Evolutionary conservation across 1,140 invertebrate species (phyloP).

Genomic region (Cyrtorhinus lividipennis): DNA sequence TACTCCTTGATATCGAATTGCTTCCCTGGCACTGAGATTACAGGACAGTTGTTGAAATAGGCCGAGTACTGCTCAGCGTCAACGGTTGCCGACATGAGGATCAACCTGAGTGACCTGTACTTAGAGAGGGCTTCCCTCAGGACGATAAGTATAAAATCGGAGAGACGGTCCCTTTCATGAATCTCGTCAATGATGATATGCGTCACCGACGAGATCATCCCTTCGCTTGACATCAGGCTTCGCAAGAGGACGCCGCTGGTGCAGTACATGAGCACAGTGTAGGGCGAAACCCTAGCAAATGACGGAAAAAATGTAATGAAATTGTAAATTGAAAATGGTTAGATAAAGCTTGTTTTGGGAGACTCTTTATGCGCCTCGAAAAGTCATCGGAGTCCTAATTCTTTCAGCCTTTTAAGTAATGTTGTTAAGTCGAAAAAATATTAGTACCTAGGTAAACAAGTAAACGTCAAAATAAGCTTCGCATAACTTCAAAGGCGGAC

Average conservation of each 20-base stretch:
- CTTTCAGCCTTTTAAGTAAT: not conserved
- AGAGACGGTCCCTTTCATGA: slow-evolving; percentile 71
- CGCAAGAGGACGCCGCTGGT: slow-evolving; percentile 80
- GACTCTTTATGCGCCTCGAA: not conserved
- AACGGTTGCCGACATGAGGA: slow-evolving; percentile 92
- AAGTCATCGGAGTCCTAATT: not conserved
- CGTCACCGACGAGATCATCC: slow-evolving; percentile 51
- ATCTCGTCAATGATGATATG: slow-evolving; percentile 89
- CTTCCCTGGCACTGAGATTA: slow-evolving; percentile 65
- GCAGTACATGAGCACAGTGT: slow-evolving; percentile 77
- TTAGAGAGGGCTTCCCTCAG: slow-evolving; percentile 58
- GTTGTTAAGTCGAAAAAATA: not conserved
- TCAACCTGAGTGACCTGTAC: slow-evolving; percentile 56
- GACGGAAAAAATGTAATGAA: no score
- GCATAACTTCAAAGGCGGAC: no score
- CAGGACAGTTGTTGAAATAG: slow-evolving; percentile 65
- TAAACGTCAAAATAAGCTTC: no score
- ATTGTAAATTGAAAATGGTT: not conserved
- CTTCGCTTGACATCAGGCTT: slow-evolving; percentile 64
- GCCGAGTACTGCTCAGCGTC: slow-evolving; percentile 63
- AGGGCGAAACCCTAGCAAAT: slow-evolving; percentile 49
- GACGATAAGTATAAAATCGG: slow-evolving; percentile 81
- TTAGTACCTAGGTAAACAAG: not conserved
- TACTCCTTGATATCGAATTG: slow-evolving; percentile 61
- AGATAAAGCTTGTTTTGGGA: no score